Conservation (phyloP, 2,797 vertebrate species). For the Parambassis ranga region DNA sequence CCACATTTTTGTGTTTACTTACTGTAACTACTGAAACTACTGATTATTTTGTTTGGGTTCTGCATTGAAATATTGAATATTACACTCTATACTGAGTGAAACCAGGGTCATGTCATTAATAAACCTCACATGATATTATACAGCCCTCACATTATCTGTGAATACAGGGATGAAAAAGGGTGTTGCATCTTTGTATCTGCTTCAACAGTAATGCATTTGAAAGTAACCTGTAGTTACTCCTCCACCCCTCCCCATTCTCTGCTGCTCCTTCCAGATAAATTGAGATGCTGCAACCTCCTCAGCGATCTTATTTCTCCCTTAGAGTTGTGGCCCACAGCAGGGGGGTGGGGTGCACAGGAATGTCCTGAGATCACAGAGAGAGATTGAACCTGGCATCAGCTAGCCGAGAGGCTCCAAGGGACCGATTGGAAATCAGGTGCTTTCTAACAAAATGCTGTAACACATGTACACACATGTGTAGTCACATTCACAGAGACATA, state of each 20-base stretch:
- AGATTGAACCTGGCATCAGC: constrained; percentile 79
- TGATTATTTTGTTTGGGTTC: background rate
- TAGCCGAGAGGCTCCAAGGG: constrained; percentile 68
- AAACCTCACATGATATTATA: background rate
- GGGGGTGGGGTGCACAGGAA: constrained; percentile 34
- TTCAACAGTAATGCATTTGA: constrained; percentile 63
- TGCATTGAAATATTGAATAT: background rate
- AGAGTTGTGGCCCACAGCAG: constrained; percentile 49
- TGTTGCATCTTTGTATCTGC: constrained; percentile 53
- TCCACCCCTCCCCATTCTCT: background rate
- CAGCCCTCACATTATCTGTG: background rate
- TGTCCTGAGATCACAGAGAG: constrained; percentile 66
- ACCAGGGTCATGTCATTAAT: constrained; percentile 1
- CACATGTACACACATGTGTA: constrained; percentile 22
- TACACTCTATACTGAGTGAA: background rate
- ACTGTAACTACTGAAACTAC: background rate
- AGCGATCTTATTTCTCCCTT: constrained; percentile 60
- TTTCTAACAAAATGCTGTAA: constrained; percentile 42
- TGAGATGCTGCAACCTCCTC: constrained; percentile 61
- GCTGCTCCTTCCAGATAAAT: constrained; percentile 60
- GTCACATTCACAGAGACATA: background rate
- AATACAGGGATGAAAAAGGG: constrained; percentile 7
- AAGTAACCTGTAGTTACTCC: constrained; percentile 38
- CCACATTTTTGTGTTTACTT: background rate
- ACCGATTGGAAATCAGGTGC: constrained; percentile 73